A percentile compares a stretch with the other conserved stretches of the same genome.
These are phyloP conservation scores for Gorsachius magnificus DNA, from an alignment of 2,797 vertebrate species.

Conservation along the genomic window DNA sequence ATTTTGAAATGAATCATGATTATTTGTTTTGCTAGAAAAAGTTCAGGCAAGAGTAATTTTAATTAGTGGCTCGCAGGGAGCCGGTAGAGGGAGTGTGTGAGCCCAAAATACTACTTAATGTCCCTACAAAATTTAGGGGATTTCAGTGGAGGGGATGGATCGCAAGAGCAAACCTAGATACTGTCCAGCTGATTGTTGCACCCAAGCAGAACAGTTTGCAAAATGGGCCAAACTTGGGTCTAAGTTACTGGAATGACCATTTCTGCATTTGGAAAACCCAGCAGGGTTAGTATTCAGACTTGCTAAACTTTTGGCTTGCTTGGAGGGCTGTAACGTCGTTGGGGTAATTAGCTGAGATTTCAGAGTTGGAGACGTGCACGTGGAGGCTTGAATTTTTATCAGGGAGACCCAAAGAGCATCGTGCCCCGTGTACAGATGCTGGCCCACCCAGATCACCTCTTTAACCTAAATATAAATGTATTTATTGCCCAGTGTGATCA, in stretches of 20 bases:
- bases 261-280: accelerated
- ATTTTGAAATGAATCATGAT: background rate
- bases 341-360: background rate
- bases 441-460: background rate
- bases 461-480: background rate
- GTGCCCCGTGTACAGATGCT: background rate
- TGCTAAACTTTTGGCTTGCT: accelerated
- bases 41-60: background rate
- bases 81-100: conserved; percentile 45
- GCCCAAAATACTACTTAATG: accelerated
- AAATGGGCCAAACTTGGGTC: background rate
- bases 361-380: background rate
- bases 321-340: background rate
- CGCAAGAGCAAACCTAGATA: background rate
- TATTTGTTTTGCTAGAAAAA: background rate
- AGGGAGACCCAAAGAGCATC: background rate
- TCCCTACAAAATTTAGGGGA: accelerated
- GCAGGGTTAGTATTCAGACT: background rate
- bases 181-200: accelerated
- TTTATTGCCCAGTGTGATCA: background rate
- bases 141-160: background rate
- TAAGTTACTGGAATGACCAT: background rate
- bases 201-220: background rate
- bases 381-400: background rate
- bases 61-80: background rate